Base-by-base conservation (phyloP, 2,888 invertebrate genomes). In the Cephus nigrinus region DNA sequence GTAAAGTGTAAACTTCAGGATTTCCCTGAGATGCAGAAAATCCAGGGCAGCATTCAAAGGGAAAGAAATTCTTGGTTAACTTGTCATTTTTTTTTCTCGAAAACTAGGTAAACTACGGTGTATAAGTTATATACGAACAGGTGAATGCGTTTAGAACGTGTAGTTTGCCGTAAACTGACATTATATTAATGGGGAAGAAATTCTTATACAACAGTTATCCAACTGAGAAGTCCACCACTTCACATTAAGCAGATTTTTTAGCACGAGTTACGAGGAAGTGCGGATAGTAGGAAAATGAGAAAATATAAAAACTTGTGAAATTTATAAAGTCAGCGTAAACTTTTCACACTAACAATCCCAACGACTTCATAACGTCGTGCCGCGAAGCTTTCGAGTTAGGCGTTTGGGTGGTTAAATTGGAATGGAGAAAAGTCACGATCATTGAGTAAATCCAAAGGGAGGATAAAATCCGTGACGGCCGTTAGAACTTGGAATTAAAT, bases 371-470 rank as follows among this genome's bases (percentile, higher is more conserved):
- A 23, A 55, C 55, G 55, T 55, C 23, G 23, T 23, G 23, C 40
- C 40, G 23, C 23, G 15, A 55, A 55, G 55, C 55, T 55, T 15
- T 9, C 9, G 75, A 68, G 30, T 79, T 72, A n/a, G 72, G 34
- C 69, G 74, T 36, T 69, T 72, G 69, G 55, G 75, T 79, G 77
- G 75, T 79, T 77, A 79, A 79, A 69, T 55, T 72, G 77, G 73
- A 78, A 75, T 73, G 75, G 23, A 73, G 40, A n/a, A 76, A 69
- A 76, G 72, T 74, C 73, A 73, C 77, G 71, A 79, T 77, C 68
- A 33, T 76, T 68, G 72, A 36, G 79, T 79, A 74, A 79, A 79
- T 79, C 40, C 33, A 32, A 31, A 36, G 55, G 23, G 0, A 55
- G 9, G 9, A 55, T 23, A 23, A 15, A 55, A 23, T 40, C 15